phyloP scores from a whole-genome alignment of 2,797 vertebrate genomes.

The Hydrophis major region DNA sequence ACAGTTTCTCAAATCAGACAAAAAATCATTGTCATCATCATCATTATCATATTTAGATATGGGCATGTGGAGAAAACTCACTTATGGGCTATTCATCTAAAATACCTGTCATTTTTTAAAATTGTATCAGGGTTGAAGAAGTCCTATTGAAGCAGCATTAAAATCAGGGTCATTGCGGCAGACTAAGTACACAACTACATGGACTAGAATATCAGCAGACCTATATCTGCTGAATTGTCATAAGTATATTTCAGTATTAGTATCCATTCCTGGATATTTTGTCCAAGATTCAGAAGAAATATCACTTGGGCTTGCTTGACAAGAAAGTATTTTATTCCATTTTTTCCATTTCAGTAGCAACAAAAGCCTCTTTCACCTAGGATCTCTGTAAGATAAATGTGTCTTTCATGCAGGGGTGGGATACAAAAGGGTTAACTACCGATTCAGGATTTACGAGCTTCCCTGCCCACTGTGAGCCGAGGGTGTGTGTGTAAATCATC shows the following conservation, averaged over 20 bases:
- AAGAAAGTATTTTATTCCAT: not conserved
- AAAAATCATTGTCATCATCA: not conserved
- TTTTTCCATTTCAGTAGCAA: not conserved
- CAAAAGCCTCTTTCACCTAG: not conserved
- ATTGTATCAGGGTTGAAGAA: not conserved
- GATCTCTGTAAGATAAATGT: not conserved
- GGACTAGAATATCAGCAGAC: too few species aligned
- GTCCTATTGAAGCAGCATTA: not conserved
- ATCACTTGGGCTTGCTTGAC: too few species aligned
- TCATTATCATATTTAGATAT: not conserved
- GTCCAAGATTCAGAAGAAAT: too few species aligned
- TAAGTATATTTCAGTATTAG: too few species aligned
- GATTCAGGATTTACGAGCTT: too few species aligned
- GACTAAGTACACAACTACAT: not conserved
- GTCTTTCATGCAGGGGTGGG: not conserved
- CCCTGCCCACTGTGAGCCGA: too few species aligned
- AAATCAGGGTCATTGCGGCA: not conserved
- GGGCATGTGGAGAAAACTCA: not conserved
- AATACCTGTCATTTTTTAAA: too few species aligned
- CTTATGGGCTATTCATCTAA: not conserved
- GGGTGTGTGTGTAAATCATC: too few species aligned
- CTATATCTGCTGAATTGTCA: too few species aligned
- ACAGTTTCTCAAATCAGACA: not conserved
- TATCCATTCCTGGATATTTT: too few species aligned
- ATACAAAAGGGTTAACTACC: too few species aligned